These are phyloP conservation scores for Zaprionus bogoriensis DNA, from an alignment of 2,888 invertebrate species.

Conservation along the genomic window DNA sequence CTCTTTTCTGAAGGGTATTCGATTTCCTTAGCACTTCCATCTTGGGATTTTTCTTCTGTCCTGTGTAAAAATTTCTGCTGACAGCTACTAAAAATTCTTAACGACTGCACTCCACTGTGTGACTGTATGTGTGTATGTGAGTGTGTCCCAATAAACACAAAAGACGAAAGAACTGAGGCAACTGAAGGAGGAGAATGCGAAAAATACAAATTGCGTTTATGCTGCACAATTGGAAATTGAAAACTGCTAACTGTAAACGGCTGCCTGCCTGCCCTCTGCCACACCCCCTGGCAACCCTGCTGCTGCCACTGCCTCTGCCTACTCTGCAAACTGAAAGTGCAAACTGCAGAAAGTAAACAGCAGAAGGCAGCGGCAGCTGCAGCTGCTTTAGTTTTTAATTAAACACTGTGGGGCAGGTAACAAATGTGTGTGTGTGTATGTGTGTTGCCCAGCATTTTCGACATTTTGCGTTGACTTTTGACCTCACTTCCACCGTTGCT, in stretches of 20 bases:
- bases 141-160: constrained; percentile 27
- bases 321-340: constrained; percentile 35
- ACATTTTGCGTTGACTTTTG: background rate
- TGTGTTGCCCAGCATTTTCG: constrained; percentile 28
- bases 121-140: no score
- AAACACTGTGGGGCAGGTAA: constrained; percentile 50
- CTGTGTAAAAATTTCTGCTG: constrained; percentile 36
- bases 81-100: constrained; percentile 44
- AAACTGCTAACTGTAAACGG: constrained; percentile 32
- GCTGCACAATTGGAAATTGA: constrained; percentile 52
- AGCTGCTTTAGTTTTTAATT: constrained; percentile 68
- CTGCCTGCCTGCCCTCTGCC: background rate
- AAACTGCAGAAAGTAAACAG: constrained; percentile 55
- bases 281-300: background rate
- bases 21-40: background rate
- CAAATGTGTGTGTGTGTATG: constrained; percentile 23
- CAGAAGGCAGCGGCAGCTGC: constrained; percentile 41
- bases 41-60: background rate
- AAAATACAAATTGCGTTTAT: constrained; percentile 57
- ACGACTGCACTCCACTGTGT: constrained; percentile 36
- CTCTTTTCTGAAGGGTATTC: background rate
- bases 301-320: background rate
- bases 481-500: background rate
- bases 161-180: constrained; percentile 3
- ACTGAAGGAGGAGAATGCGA: constrained; percentile 26